phyloP scores from a whole-genome alignment of 2,888 invertebrate genomes.

The Trilocha varians region DNA sequence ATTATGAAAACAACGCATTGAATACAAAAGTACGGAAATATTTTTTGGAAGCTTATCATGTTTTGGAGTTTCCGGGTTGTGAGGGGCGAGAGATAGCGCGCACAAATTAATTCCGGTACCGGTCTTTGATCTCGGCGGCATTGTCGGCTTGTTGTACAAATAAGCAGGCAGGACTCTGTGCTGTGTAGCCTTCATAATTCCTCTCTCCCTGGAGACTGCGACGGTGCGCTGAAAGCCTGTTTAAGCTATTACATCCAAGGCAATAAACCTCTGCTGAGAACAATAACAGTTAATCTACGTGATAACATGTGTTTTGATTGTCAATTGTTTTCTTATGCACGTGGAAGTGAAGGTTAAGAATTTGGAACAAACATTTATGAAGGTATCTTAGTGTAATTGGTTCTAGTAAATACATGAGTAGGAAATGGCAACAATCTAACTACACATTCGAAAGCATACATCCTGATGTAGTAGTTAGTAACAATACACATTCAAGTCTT shows the following conservation, averaged over 20 bases:
- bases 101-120: constrained; percentile 59
- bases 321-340: too few species aligned
- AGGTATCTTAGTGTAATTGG: too few species aligned
- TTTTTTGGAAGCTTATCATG: constrained; percentile 35
- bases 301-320: too few species aligned
- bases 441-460: too few species aligned
- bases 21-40: constrained; percentile 27
- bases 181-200: constrained; percentile 28
- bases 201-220: constrained; percentile 26
- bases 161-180: constrained; percentile 31
- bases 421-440: too few species aligned
- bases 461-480: too few species aligned
- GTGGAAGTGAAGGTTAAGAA: too few species aligned
- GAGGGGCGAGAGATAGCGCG: constrained; percentile 41
- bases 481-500: too few species aligned
- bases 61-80: constrained; percentile 22
- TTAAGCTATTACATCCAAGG: constrained; percentile 32
- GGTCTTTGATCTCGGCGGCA: constrained; percentile 55
- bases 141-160: constrained; percentile 58
- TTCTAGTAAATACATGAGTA: too few species aligned
- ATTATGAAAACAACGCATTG: constrained; percentile 14
- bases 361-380: too few species aligned
- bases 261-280: constrained; percentile 23
- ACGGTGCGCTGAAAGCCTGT: constrained; percentile 27
- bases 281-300: neutral